Conservation (phyloP, 1,140 invertebrate genomes). For the Drosophila pruinosa region DNA sequence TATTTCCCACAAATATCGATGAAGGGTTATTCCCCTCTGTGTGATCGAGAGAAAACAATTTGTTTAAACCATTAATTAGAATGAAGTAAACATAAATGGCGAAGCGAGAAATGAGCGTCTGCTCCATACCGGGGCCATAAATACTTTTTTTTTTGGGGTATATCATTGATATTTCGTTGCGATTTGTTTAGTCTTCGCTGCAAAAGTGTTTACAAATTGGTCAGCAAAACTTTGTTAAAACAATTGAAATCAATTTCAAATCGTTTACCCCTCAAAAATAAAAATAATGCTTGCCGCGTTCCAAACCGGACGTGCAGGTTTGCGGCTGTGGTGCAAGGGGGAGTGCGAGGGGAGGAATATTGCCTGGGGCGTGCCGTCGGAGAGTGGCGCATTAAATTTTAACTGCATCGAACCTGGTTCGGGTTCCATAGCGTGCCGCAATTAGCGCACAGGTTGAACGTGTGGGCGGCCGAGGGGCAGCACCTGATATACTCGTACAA, state of each 20-base stretch:
- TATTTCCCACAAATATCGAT: conserved; percentile 9
- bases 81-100: conserved; percentile 64
- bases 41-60: conserved; percentile 25
- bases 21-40: not conserved
- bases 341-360: not conserved
- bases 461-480: not conserved
- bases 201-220: conserved; percentile 70
- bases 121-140: conserved; percentile 36
- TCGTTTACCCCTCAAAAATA: not conserved
- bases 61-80: conserved; percentile 79
- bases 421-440: conserved; percentile 25
- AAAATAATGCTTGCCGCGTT: not conserved
- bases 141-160: not conserved
- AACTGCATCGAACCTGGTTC: conserved; percentile 39
- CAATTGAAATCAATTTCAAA: conserved; percentile 50
- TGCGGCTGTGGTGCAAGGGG: not conserved
- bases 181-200: conserved; percentile 72
- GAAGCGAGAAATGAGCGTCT: not conserved
- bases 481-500: too few relatives aligned
- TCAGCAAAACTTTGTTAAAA: conserved; percentile 47
- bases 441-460: not conserved
- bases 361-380: not conserved
- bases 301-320: conserved; percentile 38
- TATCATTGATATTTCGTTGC: conserved; percentile 1
- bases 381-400: conserved; percentile 21